Evolutionary conservation across 2,888 invertebrate genomes (phyloP).

Genomic region (Andrena praecox): DNA sequence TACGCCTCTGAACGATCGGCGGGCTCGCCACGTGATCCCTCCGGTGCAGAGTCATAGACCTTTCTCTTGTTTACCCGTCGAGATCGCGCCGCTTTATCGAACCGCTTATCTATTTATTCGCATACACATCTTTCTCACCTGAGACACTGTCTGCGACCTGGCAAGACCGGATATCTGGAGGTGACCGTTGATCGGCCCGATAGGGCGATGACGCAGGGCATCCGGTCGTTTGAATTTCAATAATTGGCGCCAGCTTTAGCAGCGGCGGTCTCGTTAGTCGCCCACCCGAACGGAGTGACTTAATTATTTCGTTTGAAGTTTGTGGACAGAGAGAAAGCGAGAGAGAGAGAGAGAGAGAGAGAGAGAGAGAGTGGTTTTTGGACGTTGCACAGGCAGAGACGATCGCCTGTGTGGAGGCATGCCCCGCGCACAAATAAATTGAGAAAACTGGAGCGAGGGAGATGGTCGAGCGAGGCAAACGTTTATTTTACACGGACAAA

Average conservation of each 20-base stretch:
- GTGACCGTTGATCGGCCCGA: conserved; percentile 29
- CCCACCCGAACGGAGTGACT: conserved; percentile 78
- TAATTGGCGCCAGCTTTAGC: conserved; percentile 83
- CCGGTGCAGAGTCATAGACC: background rate
- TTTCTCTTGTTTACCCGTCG: background rate
- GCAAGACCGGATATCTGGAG: conserved; percentile 64
- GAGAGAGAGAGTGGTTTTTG: conserved; percentile 21
- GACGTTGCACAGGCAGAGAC: conserved; percentile 11
- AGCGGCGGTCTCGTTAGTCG: conserved; percentile 80
- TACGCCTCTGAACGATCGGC: background rate
- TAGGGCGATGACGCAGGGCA: conserved; percentile 52
- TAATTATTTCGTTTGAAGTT: conserved; percentile 85
- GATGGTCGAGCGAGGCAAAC: conserved; percentile 68
- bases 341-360: background rate
- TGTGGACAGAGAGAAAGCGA: conserved; percentile 69
- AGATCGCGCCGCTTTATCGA: background rate
- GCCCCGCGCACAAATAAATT: conserved; percentile 70
- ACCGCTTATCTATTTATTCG: conserved; percentile 23
- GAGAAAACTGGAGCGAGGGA: conserved; percentile 68
- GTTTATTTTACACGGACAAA: conserved; percentile 83
- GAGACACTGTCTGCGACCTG: conserved; percentile 33
- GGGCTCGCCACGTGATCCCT: background rate
- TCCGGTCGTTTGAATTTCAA: conserved; percentile 80
- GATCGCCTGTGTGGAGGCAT: conserved; percentile 13
- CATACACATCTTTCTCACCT: conserved; percentile 11